Evolutionary conservation across 2,113 vertebrate genomes (phyloP).

Genomic region (Psilopogon haemacephalus): DNA sequence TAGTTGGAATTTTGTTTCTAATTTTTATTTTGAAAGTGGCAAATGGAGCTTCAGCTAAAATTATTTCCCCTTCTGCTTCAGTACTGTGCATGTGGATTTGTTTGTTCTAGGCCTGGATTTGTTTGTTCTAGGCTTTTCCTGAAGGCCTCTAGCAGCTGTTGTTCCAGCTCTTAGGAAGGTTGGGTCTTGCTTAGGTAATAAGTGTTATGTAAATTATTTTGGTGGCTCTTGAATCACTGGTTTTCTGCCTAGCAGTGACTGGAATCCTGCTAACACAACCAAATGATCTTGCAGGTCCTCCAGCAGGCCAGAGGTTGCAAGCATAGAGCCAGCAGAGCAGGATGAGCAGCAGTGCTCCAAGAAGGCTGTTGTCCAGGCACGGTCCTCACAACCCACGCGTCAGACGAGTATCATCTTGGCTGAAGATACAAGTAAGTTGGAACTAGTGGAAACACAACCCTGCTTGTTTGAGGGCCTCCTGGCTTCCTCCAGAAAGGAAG

Average conservation of each 20-base stretch:
- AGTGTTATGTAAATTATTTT: accelerated
- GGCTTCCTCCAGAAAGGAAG: not conserved
- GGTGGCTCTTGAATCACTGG: not conserved
- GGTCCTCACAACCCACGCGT: conserved; percentile 79
- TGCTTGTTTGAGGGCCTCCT: not conserved
- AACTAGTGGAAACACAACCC: not conserved
- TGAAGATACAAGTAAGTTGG: conserved; percentile 87
- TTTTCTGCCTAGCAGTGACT: not conserved
- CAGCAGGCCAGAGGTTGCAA: conserved; percentile 91
- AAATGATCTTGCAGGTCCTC: conserved; percentile 79
- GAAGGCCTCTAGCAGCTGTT: not conserved
- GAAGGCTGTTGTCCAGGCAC: conserved; percentile 88
- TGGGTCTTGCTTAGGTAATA: accelerated
- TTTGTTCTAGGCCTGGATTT: no score
- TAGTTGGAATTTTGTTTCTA: not conserved
- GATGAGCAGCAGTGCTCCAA: conserved; percentile 83
- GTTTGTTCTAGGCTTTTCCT: not conserved
- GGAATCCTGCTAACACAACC: not conserved
- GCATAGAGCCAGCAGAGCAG: conserved; percentile 81
- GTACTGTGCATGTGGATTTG: not conserved
- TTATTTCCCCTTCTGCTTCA: not conserved
- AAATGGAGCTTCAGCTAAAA: not conserved
- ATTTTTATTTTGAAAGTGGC: not conserved
- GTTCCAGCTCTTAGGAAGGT: not conserved
- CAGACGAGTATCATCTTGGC: conserved; percentile 87